Evolutionary conservation across 2,888 invertebrate species (phyloP).

Genomic region (Leptura quadrifasciata): DNA sequence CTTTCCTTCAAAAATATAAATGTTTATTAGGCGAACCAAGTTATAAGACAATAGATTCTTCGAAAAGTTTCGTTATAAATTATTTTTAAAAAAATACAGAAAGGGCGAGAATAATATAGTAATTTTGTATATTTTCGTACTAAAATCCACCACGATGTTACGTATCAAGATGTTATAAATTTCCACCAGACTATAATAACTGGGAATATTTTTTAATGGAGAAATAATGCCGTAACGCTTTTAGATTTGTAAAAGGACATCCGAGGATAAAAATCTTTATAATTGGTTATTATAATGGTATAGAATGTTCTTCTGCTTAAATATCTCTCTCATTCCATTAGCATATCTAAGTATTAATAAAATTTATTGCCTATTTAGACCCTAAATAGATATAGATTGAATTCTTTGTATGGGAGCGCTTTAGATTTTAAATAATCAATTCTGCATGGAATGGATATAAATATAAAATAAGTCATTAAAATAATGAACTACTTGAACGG

Average conservation of each 20-base stretch:
- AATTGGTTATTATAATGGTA: conserved; percentile 52
- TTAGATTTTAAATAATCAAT: conserved; percentile 47
- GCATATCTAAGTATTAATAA: conserved; percentile 53
- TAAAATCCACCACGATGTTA: no score
- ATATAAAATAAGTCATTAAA: conserved; percentile 48
- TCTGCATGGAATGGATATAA: conserved; percentile 45
- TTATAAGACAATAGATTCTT: no score
- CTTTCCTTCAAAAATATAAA: no score
- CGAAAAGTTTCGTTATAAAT: no score
- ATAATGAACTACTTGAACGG: conserved; percentile 43
- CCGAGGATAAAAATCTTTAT: conserved; percentile 46
- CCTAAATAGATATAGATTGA: conserved; percentile 48
- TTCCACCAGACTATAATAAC: no score
- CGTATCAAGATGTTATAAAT: no score
- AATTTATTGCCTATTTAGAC: conserved; percentile 56
- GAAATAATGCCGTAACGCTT: conserved; percentile 10
- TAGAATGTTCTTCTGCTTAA: conserved; percentile 41
- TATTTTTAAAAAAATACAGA: no score
- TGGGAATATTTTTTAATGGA: no score
- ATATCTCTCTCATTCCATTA: conserved; percentile 50
- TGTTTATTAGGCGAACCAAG: no score
- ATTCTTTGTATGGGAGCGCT: conserved; percentile 46
- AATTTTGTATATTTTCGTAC: no score
- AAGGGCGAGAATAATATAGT: no score
- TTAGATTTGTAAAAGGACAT: conserved; percentile 38